These are phyloP conservation scores for Elephantulus edwardii DNA, from an alignment of 2,113 vertebrate genomes.

Conservation along the genomic window DNA sequence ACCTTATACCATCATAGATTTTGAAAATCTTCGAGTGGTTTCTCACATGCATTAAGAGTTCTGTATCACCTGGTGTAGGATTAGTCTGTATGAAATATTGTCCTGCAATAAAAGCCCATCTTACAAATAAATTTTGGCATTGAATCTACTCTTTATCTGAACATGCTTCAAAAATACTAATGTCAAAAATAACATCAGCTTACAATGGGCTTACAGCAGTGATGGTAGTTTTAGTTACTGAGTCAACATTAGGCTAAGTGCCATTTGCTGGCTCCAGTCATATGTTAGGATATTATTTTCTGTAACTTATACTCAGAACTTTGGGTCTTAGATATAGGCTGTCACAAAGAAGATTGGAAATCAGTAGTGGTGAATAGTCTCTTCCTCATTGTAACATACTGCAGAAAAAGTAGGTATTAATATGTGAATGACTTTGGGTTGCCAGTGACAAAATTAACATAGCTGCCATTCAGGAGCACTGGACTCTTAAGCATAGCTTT, in stretches of 20 bases:
- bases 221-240: conserved; percentile 74
- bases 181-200: conserved; percentile 74
- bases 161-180: conserved; percentile 58
- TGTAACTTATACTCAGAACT: conserved; percentile 45
- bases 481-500: background rate
- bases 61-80: background rate
- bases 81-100: background rate
- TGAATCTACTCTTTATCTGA: conserved; percentile 54
- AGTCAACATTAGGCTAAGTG: conserved; percentile 68
- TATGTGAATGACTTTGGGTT: background rate
- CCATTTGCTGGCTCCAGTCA: conserved; percentile 62
- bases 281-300: conserved; percentile 61
- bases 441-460: conserved; percentile 19
- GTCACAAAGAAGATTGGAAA: conserved; percentile 63
- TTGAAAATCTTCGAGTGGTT: background rate
- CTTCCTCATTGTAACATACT: conserved; percentile 7
- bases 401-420: conserved; percentile 53
- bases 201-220: conserved; percentile 62
- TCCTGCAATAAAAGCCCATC: background rate
- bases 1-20: background rate
- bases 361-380: conserved; percentile 37
- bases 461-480: background rate
- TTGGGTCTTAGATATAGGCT: conserved; percentile 9
- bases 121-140: conserved; percentile 41
- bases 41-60: background rate